Base-by-base conservation (phyloP, 1,140 invertebrate species). In the Telenomus remus region DNA sequence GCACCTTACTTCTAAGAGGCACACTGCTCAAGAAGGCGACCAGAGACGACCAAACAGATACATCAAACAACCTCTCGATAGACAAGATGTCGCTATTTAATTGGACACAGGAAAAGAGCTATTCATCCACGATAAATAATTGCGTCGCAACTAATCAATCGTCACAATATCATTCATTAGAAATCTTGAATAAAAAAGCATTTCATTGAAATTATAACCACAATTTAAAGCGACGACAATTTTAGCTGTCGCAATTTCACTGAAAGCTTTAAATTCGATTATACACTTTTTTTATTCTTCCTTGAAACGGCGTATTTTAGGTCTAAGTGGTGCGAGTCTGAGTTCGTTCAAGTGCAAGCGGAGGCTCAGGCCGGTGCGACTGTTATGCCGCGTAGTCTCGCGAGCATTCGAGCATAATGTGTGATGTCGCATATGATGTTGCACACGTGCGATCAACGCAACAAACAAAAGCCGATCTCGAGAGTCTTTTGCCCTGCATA, bases 1-100 rank as follows among this genome's bases (percentile, higher is more conserved):
- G 53, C 64, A 75, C 64, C 64, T 69, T 69, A 57, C 53, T 69
- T 53, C 64, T 64, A 56, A 50, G 56, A 50, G 44, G 64, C 73
- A 48, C 19, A 27, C 19, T 27, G 19, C 19, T 27, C 19, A 6
- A 48, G 60, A 70, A 57, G 60, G 59, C 68, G 64, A 64, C 65
- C 9, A 27, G 59, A 48, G 39, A 2, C 51, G 49, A 11, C 42
- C 47, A 10, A 56, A 35, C 14, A 51, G 47, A 57, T 64, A 64
- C 46, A 61, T 27, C 19, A 27, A 1, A 3, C 2, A 27, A 27
- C 57, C 53, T 53, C 51, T 42, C 12, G 57, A 54, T 63, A 50
- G 61, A 68, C 57, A 47, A 50, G 13, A 37, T 42, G 56, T 74
- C 48, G 55, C 50, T 3, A 11, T 66, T 74, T 74, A 60, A 74